phyloP scores from a whole-genome alignment of 2,113 vertebrate genomes.

The Psittacula cyanocephala region DNA sequence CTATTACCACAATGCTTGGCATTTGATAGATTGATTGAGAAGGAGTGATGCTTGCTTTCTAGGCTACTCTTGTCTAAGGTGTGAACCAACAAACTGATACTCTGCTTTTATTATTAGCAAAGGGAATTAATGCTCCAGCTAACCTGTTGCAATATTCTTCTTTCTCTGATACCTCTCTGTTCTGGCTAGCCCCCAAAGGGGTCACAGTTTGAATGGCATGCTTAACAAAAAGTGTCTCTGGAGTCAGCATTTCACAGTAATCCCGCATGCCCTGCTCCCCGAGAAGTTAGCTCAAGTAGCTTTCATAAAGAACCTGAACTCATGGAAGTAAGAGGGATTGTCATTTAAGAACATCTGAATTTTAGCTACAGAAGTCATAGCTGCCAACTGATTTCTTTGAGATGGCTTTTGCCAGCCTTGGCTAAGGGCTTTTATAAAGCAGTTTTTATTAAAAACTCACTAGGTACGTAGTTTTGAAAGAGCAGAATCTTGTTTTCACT shows the following conservation, averaged over 20 bases:
- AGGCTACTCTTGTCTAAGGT: not conserved
- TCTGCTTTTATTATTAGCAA: not conserved
- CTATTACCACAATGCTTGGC: not conserved
- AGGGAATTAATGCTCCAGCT: not conserved
- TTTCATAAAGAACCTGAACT: not conserved
- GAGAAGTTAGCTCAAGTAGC: not conserved
- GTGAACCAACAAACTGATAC: not conserved
- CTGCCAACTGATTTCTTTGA: not conserved
- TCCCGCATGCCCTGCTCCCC: not conserved
- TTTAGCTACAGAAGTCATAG: not conserved
- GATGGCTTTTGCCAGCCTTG: not conserved
- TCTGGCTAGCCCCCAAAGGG: not conserved
- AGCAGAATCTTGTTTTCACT: not conserved
- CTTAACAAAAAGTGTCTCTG: not conserved
- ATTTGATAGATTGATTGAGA: not conserved
- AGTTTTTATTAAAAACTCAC: not conserved
- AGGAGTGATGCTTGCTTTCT: not conserved
- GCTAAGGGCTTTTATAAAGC: not conserved
- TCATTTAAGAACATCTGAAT: not conserved
- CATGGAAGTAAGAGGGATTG: not conserved
- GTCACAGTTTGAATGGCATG: accelerated
- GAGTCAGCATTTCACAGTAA: not conserved
- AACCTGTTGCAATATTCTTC: not conserved
- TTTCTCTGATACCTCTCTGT: not conserved
- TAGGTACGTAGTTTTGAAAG: not conserved